Conservation (phyloP, 2,888 invertebrate genomes). For the Drosophila maculinotata region DNA sequence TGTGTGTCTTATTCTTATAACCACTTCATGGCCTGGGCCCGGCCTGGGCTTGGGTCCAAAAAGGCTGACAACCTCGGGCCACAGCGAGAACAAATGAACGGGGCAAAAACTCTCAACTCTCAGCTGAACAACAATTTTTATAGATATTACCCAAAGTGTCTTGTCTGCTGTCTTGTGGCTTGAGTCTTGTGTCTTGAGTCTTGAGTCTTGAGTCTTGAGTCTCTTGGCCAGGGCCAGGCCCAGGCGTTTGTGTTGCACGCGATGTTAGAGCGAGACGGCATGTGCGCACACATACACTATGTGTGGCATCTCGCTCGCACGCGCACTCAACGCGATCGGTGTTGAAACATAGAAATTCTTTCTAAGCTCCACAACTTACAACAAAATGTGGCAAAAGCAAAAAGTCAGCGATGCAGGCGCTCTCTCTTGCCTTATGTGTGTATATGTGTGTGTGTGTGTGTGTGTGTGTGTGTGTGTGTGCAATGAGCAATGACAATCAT, state of each 20-base stretch:
- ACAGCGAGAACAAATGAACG: conserved; percentile 56
- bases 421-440: background rate
- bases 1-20: conserved; percentile 68
- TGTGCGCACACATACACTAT: background rate
- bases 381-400: conserved; percentile 53
- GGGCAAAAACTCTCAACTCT: conserved; percentile 38
- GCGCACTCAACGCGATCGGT: conserved; percentile 40
- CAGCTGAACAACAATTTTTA: conserved; percentile 62
- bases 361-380: conserved; percentile 46
- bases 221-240: conserved; percentile 51
- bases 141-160: conserved; percentile 78
- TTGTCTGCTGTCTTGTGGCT: conserved; percentile 49
- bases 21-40: conserved; percentile 65
- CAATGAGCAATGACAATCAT: conserved; percentile 64
- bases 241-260: conserved; percentile 55
- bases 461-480: conserved; percentile 17
- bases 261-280: conserved; percentile 50
- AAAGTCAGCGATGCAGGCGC: conserved; percentile 8
- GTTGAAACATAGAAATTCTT: conserved; percentile 68
- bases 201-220: conserved; percentile 28
- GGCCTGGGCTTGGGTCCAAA: conserved; percentile 59
- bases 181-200: conserved; percentile 38
- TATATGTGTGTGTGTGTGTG: background rate
- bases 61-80: conserved; percentile 81
- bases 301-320: conserved; percentile 22